Evolutionary conservation across 2,113 vertebrate species (phyloP), one percentile per base, ranked within the genome.

Genomic region (Hypocryptadius cinnamomeus): DNA sequence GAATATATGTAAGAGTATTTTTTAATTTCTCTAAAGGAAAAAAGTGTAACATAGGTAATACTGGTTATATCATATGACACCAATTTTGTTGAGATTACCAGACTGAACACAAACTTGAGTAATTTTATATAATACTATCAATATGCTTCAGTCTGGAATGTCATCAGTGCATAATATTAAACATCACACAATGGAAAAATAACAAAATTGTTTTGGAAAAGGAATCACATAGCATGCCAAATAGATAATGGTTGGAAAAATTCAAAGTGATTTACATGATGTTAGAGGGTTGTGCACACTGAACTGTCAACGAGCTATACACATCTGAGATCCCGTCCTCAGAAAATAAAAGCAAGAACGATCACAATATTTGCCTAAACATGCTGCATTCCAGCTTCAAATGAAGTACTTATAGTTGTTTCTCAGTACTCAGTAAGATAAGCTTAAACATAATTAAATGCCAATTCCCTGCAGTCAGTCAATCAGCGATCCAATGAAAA

Each of bases 291-390:
- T 92, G 71, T 4, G 4, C 45, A 8, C 35, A 56, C 30, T 57
- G 60, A 84, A 79, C 84, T 4, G 4, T 83, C 66, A 87, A 79
- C 37, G 10, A 82, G 27, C 48, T 53, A 48, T 25, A 51, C 21
- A 59, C 10, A 61, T 56, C 83, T 69, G n/a, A 74, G 76, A 42
- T 71, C 47, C 35, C 8, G 5, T 68, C 33, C 76, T 81, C 56
- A 85, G 76, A 81, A 95, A 92, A 92, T 59, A 45, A 74, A 72
- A 85, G 37, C 11, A 45, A 81, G 59, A 72, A 66, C 0, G 0
- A 60, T 86, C 54, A 65, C 7, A 20, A 56, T 78, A 85, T 96
- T 78, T 93, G 92, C 65, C 85, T 94, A 93, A 96, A 96, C 86
- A 94, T 0, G 92, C 79, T 72, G 79, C 57, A 77, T 94, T 94